A percentile compares a stretch with the other conserved stretches of the same genome.
Conservation (phyloP, 2,888 invertebrate genomes). For the Ceratothoa steindachneri region DNA sequence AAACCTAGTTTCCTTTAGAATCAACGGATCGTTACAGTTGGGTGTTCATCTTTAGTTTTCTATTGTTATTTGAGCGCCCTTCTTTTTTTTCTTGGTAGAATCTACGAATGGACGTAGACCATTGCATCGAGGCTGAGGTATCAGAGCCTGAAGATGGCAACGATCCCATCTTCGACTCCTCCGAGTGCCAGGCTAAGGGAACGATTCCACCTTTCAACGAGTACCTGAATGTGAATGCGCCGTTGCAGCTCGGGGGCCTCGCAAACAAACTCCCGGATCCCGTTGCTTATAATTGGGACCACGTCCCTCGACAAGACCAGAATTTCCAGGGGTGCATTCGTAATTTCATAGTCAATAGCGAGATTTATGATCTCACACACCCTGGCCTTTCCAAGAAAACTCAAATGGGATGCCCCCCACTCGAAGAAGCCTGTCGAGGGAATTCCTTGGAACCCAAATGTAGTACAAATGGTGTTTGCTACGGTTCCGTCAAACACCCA, state of each 20-base stretch:
- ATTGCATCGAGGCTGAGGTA: slow-evolving; percentile 82
- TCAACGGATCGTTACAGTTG: too few relatives aligned
- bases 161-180: slow-evolving; percentile 80
- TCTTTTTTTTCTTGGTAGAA: slow-evolving; percentile 56
- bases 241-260: slow-evolving; percentile 89
- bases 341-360: slow-evolving; percentile 92
- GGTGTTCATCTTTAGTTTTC: too few relatives aligned
- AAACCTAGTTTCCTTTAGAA: too few relatives aligned
- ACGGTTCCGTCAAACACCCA: slow-evolving; percentile 68
- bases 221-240: slow-evolving; percentile 91
- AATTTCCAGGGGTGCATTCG: slow-evolving; percentile 94
- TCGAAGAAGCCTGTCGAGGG: slow-evolving; percentile 80
- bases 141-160: slow-evolving; percentile 86
- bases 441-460: slow-evolving; percentile 72
- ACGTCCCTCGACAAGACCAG: slow-evolving; percentile 74
- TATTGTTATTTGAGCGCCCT: too few relatives aligned
- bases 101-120: slow-evolving; percentile 87
- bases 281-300: slow-evolving; percentile 82
- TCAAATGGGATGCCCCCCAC: slow-evolving; percentile 84
- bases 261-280: slow-evolving; percentile 79
- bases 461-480: slow-evolving; percentile 91
- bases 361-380: slow-evolving; percentile 85
- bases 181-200: slow-evolving; percentile 82
- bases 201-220: slow-evolving; percentile 91
- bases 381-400: slow-evolving; percentile 80